These are phyloP conservation scores for Erythrolamprus reginae DNA, from an alignment of 2,113 vertebrate species.

Conservation along the genomic window DNA sequence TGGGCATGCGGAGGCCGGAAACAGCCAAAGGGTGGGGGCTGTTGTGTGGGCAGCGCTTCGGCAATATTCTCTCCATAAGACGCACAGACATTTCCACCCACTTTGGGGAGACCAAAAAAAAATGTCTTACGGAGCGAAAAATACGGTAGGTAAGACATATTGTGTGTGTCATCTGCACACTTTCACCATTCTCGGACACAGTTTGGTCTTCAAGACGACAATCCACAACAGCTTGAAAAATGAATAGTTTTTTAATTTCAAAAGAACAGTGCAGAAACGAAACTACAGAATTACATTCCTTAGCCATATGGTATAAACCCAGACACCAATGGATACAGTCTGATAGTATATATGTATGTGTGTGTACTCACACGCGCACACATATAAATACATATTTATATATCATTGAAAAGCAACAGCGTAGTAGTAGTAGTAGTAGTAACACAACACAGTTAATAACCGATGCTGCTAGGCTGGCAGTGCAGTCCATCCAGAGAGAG, in stretches of 20 bases:
- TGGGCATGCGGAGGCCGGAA: too few species aligned
- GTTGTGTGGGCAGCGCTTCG: too few species aligned
- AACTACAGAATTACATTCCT: constrained; percentile 51
- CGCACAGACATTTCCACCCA: too few species aligned
- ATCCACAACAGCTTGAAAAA: constrained; percentile 47
- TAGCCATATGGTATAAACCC: constrained; percentile 35
- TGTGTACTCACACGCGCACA: neutral
- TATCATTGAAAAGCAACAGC: constrained; percentile 48
- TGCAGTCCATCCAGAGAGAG: constrained; percentile 21
- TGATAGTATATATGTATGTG: constrained; percentile 1
- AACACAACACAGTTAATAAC: constrained; percentile 45
- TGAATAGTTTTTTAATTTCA: constrained; percentile 59
- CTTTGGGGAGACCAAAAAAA: too few species aligned
- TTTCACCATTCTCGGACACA: neutral
- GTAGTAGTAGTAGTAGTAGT: constrained; percentile 44
- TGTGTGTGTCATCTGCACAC: neutral
- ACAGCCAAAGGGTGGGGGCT: too few species aligned
- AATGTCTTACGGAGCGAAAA: too few species aligned
- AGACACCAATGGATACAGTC: constrained; percentile 23
- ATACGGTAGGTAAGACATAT: neutral
- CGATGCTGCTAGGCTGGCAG: constrained; percentile 28
- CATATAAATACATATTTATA: neutral
- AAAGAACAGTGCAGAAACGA: constrained; percentile 56
- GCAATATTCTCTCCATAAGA: too few species aligned
- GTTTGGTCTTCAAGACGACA: neutral